Base-by-base conservation (phyloP, 30 jellyfish, hydroid and myxozoan genomes). In the Chironex yamaguchii region DNA sequence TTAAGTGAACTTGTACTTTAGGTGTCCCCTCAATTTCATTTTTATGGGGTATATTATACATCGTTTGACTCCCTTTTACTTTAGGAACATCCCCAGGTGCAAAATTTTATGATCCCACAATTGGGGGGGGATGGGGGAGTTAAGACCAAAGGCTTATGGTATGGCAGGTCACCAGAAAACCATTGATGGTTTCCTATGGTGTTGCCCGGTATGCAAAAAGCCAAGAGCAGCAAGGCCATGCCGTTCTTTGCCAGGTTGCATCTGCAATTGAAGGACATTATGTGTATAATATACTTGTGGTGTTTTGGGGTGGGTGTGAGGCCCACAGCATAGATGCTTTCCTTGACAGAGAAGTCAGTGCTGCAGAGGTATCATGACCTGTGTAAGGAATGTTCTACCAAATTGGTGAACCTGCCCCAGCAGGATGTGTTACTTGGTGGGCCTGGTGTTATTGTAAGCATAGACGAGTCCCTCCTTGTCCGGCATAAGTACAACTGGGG, bases 401-500 rank as follows among this genome's bases (percentile, higher is more conserved):
- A 35, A 52, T 29, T 84, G 24, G 36, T 72, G 0, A 49, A 66
- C 72, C 34, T 64, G 26, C 92, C 92, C 13, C 11, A 13, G 13
- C 48, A 22, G 26, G 84, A 71, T 20, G 49, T 27, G 35, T 29
- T 62, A n/a, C 67, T 78, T 31, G 90, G 81, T 24, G 90, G 90
- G 2, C 68, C 34, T 4, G 82, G 52, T 36, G 63, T 34, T 24
- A 54, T 53, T 52, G 90, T 78, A 13, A 81, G 54, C 24, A 52
- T 76, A 4, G 85, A 76, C 0, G 89, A 76, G 33, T 76, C 89
- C 11, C 50, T 52, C 21, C 20, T 76, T 58, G 17, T 50, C 6
- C 52, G 54, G 0, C 52, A 81, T 29, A 76, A 76, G 85, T 48
- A 73, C 81, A 23, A 73, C 79, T 24, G 86, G 13, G 86, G 79